phyloP scores from a whole-genome alignment of 2,888 invertebrate species.

The Drosophila recens region DNA sequence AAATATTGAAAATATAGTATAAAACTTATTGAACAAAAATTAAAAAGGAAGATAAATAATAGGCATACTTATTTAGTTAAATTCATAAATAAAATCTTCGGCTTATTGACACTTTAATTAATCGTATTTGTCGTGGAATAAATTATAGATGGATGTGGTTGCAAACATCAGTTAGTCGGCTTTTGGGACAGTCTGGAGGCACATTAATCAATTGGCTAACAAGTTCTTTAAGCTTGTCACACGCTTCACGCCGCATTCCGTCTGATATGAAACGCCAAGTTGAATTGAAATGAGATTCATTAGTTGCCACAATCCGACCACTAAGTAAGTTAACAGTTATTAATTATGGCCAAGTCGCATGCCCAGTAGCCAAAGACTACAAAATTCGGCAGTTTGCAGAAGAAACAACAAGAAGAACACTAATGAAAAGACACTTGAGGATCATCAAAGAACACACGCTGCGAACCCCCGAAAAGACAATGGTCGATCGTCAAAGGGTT shows the following conservation, averaged over 20 bases:
- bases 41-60: neutral
- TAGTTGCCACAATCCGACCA: slow-evolving; percentile 59
- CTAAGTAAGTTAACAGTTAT: slow-evolving; percentile 74
- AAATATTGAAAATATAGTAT: neutral
- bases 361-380: slow-evolving; percentile 58
- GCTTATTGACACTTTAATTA: slow-evolving; percentile 24
- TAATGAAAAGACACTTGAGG: slow-evolving; percentile 59
- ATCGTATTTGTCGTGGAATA: slow-evolving; percentile 27
- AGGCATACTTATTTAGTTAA: slow-evolving; percentile 2
- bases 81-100: slow-evolving; percentile 16
- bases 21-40: neutral
- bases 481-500: slow-evolving; percentile 59
- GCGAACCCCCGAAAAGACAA: slow-evolving; percentile 57
- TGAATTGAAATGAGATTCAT: slow-evolving; percentile 67
- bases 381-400: slow-evolving; percentile 13
- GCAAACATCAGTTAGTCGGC: slow-evolving; percentile 12
- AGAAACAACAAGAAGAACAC: slow-evolving; percentile 41
- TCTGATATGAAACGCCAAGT: slow-evolving; percentile 1
- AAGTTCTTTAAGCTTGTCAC: slow-evolving; percentile 26
- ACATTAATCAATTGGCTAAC: slow-evolving; percentile 52
- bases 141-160: slow-evolving; percentile 12
- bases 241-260: slow-evolving; percentile 51
- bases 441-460: slow-evolving; percentile 64
- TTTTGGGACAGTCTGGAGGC: neutral
- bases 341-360: slow-evolving; percentile 54